These are phyloP conservation scores for Calameuta idolon DNA, from an alignment of 2,888 invertebrate genomes.

Conservation along the genomic window DNA sequence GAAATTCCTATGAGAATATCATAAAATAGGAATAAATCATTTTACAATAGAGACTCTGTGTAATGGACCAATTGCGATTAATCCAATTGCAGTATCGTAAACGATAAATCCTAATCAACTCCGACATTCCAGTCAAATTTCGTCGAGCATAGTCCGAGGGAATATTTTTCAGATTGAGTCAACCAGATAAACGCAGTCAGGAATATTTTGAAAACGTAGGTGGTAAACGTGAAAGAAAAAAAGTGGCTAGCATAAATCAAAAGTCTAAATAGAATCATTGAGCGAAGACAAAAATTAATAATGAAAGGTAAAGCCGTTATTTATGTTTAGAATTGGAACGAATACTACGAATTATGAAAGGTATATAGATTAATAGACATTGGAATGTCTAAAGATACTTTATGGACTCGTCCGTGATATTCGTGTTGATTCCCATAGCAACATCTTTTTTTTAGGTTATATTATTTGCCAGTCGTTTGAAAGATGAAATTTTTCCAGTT, in stretches of 20 bases:
- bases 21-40: not conserved
- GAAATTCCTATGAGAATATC: not conserved
- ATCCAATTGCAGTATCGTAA: not conserved
- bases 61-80: not conserved
- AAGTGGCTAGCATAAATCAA: no score
- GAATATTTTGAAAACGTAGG: not conserved
- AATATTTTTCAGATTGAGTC: not conserved
- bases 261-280: not conserved
- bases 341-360: not conserved
- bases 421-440: not conserved
- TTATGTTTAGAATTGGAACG: not conserved
- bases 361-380: not conserved
- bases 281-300: not conserved
- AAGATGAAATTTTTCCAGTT: not conserved
- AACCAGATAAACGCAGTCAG: not conserved
- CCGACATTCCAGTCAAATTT: not conserved
- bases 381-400: not conserved
- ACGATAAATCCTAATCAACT: not conserved
- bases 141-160: not conserved
- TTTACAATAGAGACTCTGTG: not conserved
- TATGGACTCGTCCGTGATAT: not conserved
- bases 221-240: not conserved
- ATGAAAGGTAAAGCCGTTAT: not conserved
- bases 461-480: not conserved
- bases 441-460: not conserved